Percentiles rank a stretch among this genome's conserved stretches.
phyloP scores from a whole-genome alignment of 1,140 invertebrate genomes.

The Harlomillsia oculata region DNA sequence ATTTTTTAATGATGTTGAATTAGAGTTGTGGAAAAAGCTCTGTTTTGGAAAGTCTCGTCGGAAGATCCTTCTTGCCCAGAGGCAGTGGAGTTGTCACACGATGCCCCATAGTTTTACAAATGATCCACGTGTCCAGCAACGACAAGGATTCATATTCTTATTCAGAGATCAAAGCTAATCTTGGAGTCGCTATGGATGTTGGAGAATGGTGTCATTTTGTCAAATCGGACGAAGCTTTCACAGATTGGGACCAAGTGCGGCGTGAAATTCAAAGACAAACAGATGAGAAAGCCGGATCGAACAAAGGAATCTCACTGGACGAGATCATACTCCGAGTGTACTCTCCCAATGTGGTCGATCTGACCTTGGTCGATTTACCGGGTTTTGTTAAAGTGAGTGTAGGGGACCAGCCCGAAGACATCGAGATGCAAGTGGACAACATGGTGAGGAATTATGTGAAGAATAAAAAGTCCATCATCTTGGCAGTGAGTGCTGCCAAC shows the following conservation, averaged over 20 bases:
- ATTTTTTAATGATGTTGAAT: no score
- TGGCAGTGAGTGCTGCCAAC: slow-evolving; percentile 59
- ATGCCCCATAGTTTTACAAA: slow-evolving; percentile 82
- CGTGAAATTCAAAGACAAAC: slow-evolving; percentile 11
- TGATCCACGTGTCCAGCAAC: slow-evolving; percentile 83
- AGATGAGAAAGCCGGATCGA: neutral
- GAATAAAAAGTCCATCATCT: slow-evolving; percentile 13
- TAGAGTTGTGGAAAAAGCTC: slow-evolving; percentile 99
- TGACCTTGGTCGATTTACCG: slow-evolving; percentile 16
- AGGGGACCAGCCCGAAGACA: slow-evolving; percentile 84
- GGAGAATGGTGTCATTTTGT: slow-evolving; percentile 58
- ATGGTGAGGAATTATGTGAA: slow-evolving; percentile 71
- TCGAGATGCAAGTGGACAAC: slow-evolving; percentile 70
- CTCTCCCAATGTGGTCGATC: slow-evolving; percentile 1
- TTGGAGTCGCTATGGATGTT: neutral
- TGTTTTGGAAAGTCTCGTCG: slow-evolving; percentile 94
- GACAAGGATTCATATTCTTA: slow-evolving; percentile 71
- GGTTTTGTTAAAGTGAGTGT: no score
- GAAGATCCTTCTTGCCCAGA: slow-evolving; percentile 89
- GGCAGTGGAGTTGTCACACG: slow-evolving; percentile 96
- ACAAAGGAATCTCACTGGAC: neutral
- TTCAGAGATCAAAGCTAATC: slow-evolving; percentile 73
- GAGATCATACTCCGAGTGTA: slow-evolving; percentile 2
- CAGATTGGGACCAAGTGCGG: slow-evolving; percentile 83
- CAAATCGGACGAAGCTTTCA: slow-evolving; percentile 72